These are phyloP conservation scores for Zosterops lateralis DNA, from an alignment of 2,113 vertebrate species.

Conservation along the genomic window DNA sequence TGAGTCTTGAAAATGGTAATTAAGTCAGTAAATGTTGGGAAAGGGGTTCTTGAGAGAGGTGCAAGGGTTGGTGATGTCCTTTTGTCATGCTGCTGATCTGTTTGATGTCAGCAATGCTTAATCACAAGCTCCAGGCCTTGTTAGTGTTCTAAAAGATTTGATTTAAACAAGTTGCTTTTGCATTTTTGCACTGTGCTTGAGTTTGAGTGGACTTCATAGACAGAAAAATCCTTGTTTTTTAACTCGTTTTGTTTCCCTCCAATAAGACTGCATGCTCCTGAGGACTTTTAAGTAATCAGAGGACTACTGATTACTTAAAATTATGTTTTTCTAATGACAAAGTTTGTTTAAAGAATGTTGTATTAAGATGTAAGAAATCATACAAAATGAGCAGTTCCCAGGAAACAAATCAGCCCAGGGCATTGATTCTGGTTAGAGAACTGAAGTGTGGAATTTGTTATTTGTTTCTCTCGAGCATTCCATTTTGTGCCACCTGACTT, in stretches of 20 bases:
- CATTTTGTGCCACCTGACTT: background rate
- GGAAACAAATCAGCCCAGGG: background rate
- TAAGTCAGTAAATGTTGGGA: background rate
- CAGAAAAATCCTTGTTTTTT: background rate
- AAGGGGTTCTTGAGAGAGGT: background rate
- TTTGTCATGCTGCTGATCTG: background rate
- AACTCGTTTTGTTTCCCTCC: background rate
- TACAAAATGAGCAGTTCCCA: background rate
- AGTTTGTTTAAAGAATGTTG: background rate
- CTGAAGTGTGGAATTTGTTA: background rate
- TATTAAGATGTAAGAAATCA: background rate
- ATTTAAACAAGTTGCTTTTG: background rate
- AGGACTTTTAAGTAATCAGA: background rate
- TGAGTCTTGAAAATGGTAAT: background rate
- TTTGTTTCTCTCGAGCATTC: background rate
- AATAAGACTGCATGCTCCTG: background rate
- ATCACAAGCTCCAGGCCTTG: background rate
- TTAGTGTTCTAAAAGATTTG: background rate
- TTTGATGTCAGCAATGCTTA: background rate
- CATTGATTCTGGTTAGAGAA: background rate
- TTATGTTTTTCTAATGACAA: background rate
- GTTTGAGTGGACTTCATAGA: rapidly evolving
- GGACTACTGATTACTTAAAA: background rate
- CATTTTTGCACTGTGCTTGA: background rate
- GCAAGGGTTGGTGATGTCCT: background rate